A percentile compares a stretch with the other conserved stretches of the same genome.
These are phyloP conservation scores for Hiodon alosoides DNA, from an alignment of 2,113 vertebrate species.

Conservation along the genomic window DNA sequence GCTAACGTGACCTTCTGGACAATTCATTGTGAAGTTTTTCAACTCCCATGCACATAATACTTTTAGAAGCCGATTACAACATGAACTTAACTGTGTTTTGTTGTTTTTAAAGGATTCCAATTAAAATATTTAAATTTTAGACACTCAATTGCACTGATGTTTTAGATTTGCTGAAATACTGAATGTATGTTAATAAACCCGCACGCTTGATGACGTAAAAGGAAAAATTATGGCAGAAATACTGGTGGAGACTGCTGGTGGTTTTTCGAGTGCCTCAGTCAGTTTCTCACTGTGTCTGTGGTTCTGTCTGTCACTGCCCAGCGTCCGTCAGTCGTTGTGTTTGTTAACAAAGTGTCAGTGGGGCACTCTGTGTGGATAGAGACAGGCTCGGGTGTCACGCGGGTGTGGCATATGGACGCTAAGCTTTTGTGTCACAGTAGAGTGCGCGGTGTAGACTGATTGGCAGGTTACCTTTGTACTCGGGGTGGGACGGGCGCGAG, in stretches of 20 bases:
- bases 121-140: not conserved
- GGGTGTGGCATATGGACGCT: not conserved
- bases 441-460: conserved; percentile 44
- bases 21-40: not conserved
- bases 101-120: not conserved
- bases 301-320: not conserved
- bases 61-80: not conserved
- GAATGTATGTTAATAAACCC: not conserved
- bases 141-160: too few relatives aligned
- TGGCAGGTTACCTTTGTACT: conserved; percentile 69
- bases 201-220: not conserved
- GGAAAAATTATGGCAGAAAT: not conserved
- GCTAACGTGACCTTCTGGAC: not conserved
- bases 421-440: conserved; percentile 36
- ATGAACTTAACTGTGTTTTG: not conserved
- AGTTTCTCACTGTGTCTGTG: not conserved
- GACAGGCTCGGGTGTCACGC: not conserved
- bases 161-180: too few relatives aligned
- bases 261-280: not conserved
- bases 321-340: not conserved
- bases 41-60: not conserved
- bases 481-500: conserved; percentile 69
- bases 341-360: not conserved
- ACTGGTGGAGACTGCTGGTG: not conserved
- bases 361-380: not conserved